phyloP scores from a whole-genome alignment of 2,113 vertebrate species.

The Trogon melanurus region DNA sequence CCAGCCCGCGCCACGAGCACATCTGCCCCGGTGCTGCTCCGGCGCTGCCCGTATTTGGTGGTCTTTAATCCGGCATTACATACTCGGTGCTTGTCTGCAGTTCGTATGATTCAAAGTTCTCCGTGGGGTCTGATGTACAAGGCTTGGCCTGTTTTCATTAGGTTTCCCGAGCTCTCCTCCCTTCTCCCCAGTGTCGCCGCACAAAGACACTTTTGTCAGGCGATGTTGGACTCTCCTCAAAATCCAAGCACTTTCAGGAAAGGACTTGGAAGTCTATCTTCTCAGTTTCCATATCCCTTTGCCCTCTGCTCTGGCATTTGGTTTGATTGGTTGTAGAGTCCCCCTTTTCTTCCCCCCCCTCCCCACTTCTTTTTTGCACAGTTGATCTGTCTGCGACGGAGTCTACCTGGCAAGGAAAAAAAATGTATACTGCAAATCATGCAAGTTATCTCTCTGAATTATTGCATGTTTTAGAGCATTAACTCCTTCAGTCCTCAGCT shows the following conservation, averaged over 20 bases:
- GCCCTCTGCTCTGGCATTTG: constrained; percentile 74
- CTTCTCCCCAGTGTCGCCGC: constrained; percentile 60
- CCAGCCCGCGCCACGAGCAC: not conserved
- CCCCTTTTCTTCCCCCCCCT: too few species aligned
- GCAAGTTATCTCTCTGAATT: constrained; percentile 17
- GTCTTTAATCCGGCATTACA: constrained; percentile 59
- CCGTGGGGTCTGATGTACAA: constrained; percentile 69
- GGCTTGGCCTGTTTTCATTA: constrained; percentile 72
- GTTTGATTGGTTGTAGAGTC: constrained; percentile 58
- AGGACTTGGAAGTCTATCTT: constrained; percentile 79
- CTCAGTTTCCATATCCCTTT: constrained; percentile 78
- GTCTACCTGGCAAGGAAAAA: constrained; percentile 34
- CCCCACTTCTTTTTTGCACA: constrained; percentile 1
- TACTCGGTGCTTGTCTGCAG: constrained; percentile 60
- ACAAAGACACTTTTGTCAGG: constrained; percentile 82
- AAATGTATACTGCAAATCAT: constrained; percentile 2
- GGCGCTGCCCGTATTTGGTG: constrained; percentile 47
- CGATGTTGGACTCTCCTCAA: constrained; percentile 73
- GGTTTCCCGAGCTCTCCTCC: constrained; percentile 70
- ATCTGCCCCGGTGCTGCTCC: not conserved
- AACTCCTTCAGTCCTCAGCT: constrained; percentile 55
- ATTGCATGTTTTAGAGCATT: constrained; percentile 18
- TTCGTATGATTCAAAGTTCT: constrained; percentile 67
- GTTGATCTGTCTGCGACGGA: constrained; percentile 10
- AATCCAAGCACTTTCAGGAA: constrained; percentile 80